phyloP scores from a whole-genome alignment of 2,797 vertebrate genomes.

The Ambastaia sidthimunki region DNA sequence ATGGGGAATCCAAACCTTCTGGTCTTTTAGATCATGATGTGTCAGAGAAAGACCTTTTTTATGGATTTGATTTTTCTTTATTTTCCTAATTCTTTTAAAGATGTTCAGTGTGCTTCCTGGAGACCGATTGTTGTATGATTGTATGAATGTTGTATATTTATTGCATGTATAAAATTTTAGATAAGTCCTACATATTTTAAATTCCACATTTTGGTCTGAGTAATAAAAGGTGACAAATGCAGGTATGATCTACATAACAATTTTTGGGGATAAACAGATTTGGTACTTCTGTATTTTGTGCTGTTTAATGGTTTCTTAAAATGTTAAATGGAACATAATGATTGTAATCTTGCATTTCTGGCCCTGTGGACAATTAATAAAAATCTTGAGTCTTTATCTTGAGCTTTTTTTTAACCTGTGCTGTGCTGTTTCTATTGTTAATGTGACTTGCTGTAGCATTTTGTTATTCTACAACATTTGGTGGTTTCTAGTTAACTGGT shows the following conservation, averaged over 20 bases:
- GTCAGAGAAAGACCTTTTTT: constrained; percentile 75
- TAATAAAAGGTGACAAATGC: constrained; percentile 48
- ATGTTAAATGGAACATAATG: constrained; percentile 23
- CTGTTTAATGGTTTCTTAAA: constrained; percentile 41
- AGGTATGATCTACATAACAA: constrained; percentile 36
- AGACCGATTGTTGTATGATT: constrained; percentile 45
- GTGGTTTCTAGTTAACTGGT: background rate
- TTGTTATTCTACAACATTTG: background rate
- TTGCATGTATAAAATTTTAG: constrained; percentile 56
- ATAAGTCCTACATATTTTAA: constrained; percentile 44
- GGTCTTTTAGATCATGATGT: constrained; percentile 68
- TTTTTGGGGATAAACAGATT: constrained; percentile 13
- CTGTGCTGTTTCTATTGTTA: background rate
- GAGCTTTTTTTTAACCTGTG: background rate
- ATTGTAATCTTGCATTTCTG: constrained; percentile 50
- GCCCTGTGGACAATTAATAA: constrained; percentile 59
- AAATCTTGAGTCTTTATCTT: constrained; percentile 42
- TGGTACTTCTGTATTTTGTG: constrained; percentile 34
- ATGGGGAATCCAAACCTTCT: constrained; percentile 51
- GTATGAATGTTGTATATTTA: constrained; percentile 5
- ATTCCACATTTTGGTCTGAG: constrained; percentile 42
- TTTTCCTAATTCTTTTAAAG: constrained; percentile 62
- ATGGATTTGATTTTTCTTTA: constrained; percentile 65
- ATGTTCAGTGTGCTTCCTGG: constrained; percentile 62
- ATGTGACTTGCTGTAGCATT: background rate